Evolutionary conservation across 1,140 invertebrate species (phyloP).

Genomic region (Papilio helenus): DNA sequence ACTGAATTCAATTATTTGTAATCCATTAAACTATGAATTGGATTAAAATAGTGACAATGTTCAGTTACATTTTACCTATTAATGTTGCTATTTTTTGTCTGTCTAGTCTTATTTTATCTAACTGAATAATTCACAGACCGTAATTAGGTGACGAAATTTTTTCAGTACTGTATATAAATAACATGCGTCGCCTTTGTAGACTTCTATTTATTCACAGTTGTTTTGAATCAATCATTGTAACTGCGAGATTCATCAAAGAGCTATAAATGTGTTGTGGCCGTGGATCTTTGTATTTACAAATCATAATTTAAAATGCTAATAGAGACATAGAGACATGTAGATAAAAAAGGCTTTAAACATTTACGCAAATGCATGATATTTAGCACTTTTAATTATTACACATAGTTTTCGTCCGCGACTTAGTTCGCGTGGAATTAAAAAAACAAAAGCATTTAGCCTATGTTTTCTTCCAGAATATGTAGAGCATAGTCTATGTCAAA

Average conservation of each 20-base stretch:
- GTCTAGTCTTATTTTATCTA: not conserved
- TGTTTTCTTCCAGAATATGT: no score
- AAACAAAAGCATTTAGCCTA: no score
- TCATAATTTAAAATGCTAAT: not conserved
- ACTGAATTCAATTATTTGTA: no score
- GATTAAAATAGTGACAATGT: no score
- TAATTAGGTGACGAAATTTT: not conserved
- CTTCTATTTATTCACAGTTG: not conserved
- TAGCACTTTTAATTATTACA: no score
- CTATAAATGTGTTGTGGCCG: not conserved
- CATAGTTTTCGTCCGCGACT: no score
- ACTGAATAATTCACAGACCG: not conserved
- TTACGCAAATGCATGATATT: no score
- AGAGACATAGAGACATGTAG: no score
- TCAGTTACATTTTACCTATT: not conserved
- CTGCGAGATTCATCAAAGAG: constrained; percentile 9
- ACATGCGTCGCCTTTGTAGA: not conserved
- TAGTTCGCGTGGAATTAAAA: no score
- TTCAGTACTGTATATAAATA: not conserved
- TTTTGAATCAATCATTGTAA: not conserved
- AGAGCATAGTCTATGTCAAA: no score
- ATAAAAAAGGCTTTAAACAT: no score
- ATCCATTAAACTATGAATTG: no score
- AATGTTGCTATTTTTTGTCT: not conserved
- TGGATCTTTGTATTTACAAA: not conserved